Evolutionary conservation across 2,888 invertebrate species (phyloP), one percentile per base, ranked within the genome.

Genomic region (Frankliniella intonsa): DNA sequence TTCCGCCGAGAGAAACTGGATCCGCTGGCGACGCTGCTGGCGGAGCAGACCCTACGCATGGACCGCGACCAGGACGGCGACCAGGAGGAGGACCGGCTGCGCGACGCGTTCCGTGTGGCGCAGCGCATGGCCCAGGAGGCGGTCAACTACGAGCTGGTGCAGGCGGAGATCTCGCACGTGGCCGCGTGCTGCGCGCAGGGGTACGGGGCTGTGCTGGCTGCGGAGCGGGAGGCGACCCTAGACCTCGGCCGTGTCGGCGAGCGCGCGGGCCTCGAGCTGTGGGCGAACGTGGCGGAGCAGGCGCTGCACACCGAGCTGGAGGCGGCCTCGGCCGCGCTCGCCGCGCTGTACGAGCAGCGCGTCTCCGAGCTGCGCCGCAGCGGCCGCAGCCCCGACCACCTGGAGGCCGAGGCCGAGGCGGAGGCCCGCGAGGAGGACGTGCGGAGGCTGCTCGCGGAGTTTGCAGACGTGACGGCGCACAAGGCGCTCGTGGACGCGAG

Each of bases 401-500:
- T 5, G 38, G 38, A 38, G 38, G 38, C 81, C 14, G 81, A 80
- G 27, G 82, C 81, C 50, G 82, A 84, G 27, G 82, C 81, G 27
- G 82, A 84, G 79, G 85, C 85, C 49, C 85, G 84, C 38, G 85
- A 85, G 81, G 84, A 86, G 82, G 86, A 86, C 38, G 84, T 85
- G 3, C 83, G 89, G 25, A 89, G 88, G 81, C 86, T 92, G 55
- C 86, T 94, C 82, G 89, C 90, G 80, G 93, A 93, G 86, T 93
- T 93, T 86, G 92, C 93, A 19, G 93, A 93, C 86, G 90, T 94
- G 82, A 89, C 93, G 81, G 93, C 93, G 51, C 93, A 93, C 85
- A 94, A 93, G 87, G 93, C 93, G 76, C 88, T 95, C 83, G 91
- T 95, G 82, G 94, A 95, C 88, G 94, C 94, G 82, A 91, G 94